Percentiles rank a stretch among this genome's conserved stretches.
These are phyloP conservation scores for Gasterosteus aculeatus DNA, from an alignment of 2,113 vertebrate species.

Conservation along the genomic window DNA sequence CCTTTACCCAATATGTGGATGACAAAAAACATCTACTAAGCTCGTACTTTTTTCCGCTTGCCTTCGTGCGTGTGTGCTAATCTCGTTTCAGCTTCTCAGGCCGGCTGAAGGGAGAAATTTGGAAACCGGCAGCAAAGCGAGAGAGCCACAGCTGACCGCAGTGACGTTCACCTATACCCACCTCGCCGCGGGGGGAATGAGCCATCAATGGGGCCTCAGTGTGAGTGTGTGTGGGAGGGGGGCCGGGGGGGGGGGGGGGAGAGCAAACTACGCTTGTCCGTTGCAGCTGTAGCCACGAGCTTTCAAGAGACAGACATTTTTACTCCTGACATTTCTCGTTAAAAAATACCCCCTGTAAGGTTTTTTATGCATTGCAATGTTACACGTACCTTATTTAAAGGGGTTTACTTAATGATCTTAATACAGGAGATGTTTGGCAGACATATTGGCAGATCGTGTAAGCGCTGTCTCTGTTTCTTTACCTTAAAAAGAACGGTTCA, in stretches of 20 bases:
- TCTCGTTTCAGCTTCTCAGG: slow-evolving; percentile 56
- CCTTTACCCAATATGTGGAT: slow-evolving; percentile 10
- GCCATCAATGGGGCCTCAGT: slow-evolving; percentile 67
- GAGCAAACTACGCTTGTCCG: slow-evolving; percentile 44
- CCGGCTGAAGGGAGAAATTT: slow-evolving; percentile 57
- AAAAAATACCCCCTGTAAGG: slow-evolving; percentile 17
- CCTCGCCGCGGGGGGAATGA: slow-evolving; percentile 48
- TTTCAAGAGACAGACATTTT: slow-evolving; percentile 36
- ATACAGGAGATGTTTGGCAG: neutral
- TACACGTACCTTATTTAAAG: neutral
- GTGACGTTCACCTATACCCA: slow-evolving; percentile 66
- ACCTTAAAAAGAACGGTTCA: too few species aligned
- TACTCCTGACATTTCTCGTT: slow-evolving; percentile 2
- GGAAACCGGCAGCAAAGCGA: slow-evolving; percentile 49
- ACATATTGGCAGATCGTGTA: too few species aligned
- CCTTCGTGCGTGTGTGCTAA: slow-evolving; percentile 43
- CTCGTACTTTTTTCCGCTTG: slow-evolving; percentile 60
- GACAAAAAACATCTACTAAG: neutral
- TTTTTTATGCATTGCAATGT: slow-evolving; percentile 17
- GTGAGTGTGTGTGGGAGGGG: slow-evolving; percentile 16
- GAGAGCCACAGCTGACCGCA: slow-evolving; percentile 69
- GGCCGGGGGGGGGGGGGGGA: neutral
- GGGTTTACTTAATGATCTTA: too few species aligned
- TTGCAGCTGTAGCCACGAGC: slow-evolving; percentile 49
- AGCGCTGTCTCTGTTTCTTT: too few species aligned